These are phyloP conservation scores for Misgurnus anguillicaudatus DNA, from an alignment of 2,113 vertebrate species.

Conservation along the genomic window DNA sequence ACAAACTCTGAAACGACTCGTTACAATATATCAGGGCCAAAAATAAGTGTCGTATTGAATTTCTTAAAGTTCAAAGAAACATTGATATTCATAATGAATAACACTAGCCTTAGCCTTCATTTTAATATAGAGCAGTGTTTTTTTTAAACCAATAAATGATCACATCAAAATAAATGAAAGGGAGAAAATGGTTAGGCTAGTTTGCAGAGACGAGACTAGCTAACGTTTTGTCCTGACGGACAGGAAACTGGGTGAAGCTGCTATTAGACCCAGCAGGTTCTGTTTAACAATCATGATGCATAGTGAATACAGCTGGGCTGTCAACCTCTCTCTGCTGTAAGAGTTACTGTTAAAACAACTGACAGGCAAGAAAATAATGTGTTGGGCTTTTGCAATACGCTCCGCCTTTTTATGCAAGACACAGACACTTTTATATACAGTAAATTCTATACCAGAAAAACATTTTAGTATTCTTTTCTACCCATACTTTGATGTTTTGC, in stretches of 20 bases:
- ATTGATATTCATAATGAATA: background rate
- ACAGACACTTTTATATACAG: too few species aligned
- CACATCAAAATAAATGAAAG: slow-evolving; percentile 1
- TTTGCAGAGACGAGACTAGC: slow-evolving; percentile 41
- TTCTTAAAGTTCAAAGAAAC: too few species aligned
- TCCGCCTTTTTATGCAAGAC: background rate
- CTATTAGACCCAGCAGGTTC: slow-evolving; percentile 50
- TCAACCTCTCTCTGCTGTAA: slow-evolving; percentile 14
- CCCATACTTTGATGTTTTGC: too few species aligned
- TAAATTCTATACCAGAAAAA: too few species aligned
- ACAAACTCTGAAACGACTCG: too few species aligned
- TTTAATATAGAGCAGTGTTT: background rate
- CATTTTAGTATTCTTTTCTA: too few species aligned
- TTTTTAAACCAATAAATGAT: background rate
- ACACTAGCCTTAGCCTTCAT: background rate
- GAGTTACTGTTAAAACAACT: slow-evolving; percentile 23
- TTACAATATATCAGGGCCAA: too few species aligned
- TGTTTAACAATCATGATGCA: slow-evolving; percentile 42
- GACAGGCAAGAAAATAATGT: slow-evolving; percentile 25
- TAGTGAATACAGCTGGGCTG: slow-evolving; percentile 46
- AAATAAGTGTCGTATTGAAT: too few species aligned
- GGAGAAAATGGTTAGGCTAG: slow-evolving; percentile 4
- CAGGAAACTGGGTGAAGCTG: slow-evolving; percentile 42
- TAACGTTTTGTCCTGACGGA: slow-evolving; percentile 46
- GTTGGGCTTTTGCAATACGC: slow-evolving; percentile 13